These are phyloP conservation scores for Sabatieria punctata DNA, from an alignment of 2,888 invertebrate species.

Conservation along the genomic window DNA sequence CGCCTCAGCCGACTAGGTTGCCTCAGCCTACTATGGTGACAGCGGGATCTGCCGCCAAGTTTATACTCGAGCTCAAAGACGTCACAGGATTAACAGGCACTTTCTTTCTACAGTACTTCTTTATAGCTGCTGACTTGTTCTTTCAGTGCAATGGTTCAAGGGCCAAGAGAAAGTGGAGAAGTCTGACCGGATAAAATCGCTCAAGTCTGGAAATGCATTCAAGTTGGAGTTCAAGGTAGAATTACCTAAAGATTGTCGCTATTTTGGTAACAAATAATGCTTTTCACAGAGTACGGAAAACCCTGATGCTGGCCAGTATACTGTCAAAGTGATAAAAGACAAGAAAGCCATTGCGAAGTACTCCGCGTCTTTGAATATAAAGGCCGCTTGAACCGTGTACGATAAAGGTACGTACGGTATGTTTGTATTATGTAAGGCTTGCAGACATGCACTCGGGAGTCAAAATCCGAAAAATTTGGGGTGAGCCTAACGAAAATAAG, in stretches of 20 bases:
- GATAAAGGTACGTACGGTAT: no score
- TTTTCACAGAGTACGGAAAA: constrained; percentile 16
- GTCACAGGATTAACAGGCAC: constrained; percentile 5
- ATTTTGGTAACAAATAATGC: no score
- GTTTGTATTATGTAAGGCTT: no score
- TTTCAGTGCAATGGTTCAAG: constrained; percentile 16
- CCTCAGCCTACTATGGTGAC: constrained; percentile 17
- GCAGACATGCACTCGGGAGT: no score
- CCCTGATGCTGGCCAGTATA: constrained; percentile 20
- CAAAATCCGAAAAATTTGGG: no score
- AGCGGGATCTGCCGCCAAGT: constrained; percentile 14
- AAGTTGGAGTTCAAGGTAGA: constrained; percentile 23
- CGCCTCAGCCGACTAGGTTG: constrained; percentile 14
- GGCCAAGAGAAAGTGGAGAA: constrained; percentile 22
- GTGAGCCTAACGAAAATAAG: no score
- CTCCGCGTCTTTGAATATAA: constrained; percentile 13
- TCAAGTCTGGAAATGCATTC: constrained; percentile 24
- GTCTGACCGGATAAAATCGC: constrained; percentile 21
- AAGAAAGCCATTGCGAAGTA: constrained; percentile 26
- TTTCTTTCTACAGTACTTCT: background rate
- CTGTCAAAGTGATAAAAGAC: constrained; percentile 24
- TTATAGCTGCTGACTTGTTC: background rate
- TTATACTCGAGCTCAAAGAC: constrained; percentile 16
- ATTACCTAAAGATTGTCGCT: no score
- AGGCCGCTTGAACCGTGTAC: no score